Evolutionary conservation across 2,888 invertebrate species (phyloP), one percentile per base, ranked within the genome.

Genomic region (Creontiades dilutus): DNA sequence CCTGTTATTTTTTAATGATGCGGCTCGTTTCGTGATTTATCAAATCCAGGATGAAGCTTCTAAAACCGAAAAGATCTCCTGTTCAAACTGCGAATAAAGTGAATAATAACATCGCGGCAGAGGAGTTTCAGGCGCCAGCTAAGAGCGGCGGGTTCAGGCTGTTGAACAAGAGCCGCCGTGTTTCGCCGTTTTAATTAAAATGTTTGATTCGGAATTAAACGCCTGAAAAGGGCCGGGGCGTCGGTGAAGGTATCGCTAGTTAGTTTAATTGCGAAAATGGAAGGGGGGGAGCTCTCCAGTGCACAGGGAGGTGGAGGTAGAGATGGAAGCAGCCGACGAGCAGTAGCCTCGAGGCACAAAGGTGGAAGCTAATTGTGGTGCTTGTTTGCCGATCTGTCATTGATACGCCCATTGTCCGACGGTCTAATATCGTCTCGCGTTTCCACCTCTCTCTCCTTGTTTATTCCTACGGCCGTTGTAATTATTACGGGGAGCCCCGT

Each of bases 301-400:
- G 1, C 75, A n/a, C 9, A 7, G 37, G 37, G 37, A 37, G 37
- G 37, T 37, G 37, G 37, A 37, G 37, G 7, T 37, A 16, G 28
- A 16, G 76, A 13, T 19, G 7, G 27, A 27, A 27, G 46, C 19
- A 81, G n/a, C 46, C 46, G 47, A 57, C 14, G 19, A 78, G 46
- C 78, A 78, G 78, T 47, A 78, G 78, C 55, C 37, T 52, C 55
- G 16, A 85, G 85, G 37, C 52, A 85, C 85, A 85, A 85, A 85
- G 85, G 85, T 85, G 85, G 27, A 37, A 28, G 55, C 85, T 85
- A 85, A 85, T 85, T 85, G 85, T 85, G 85, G 85, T 19, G 28
- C n/a, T 57, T 57, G 85, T 57, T 85, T 57, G 85, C 85, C 85
- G 85, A 85, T 85, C 85, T 85, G 85, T 85, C 85, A 85, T 55